Base-by-base conservation (phyloP, 2,888 invertebrate genomes). In the Steinernema hermaphroditum region DNA sequence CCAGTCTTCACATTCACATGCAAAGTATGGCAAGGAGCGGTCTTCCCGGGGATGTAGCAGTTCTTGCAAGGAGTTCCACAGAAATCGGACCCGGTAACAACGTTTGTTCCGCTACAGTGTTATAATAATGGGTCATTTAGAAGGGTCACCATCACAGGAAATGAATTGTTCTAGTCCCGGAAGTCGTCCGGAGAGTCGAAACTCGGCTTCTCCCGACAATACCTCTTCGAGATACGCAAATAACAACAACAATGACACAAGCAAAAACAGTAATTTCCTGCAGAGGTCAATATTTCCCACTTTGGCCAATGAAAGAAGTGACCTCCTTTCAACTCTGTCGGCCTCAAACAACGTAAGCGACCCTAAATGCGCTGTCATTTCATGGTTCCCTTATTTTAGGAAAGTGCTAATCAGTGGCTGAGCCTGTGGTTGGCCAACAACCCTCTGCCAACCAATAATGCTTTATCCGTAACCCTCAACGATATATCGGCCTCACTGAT, bases 1-100 rank as follows among this genome's bases (percentile, higher is more conserved):
- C 83, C 12, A 79, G 80, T 50, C 79, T 83, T n/a, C 83, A 81
- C 77, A 83, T 81, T 62, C 82, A 80, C 76, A 85, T 82, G 81
- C 82, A 83, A 71, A 77, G 78, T 68, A 83, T 83, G 83, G 72
- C 78, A 54, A 76, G 79, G 27, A 80, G 73, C 49, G 82, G 82
- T 37, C 76, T 76, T 27, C 83, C 83, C 6, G 84, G 84, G 69
- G 84, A 84, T 27, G 84, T 82, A 8, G 76, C 82, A 1, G 83
- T 84, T 0, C 75, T 84, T 12, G 84, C 84, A 0, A 76, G 81
- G 37, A 83, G 82, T 71, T 81, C 79, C 34, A 76, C 79, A 1
- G 82, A 84, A 72, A 81, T 29, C 16, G 74, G 74, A 50, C 46
- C 54, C 37, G 62, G 62, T 62, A 62, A 62, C 16, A 16, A 32